A percentile compares a stretch with the other conserved stretches of the same genome.
Conservation (phyloP, 2,888 invertebrate genomes). For the Metalampra italica region DNA sequence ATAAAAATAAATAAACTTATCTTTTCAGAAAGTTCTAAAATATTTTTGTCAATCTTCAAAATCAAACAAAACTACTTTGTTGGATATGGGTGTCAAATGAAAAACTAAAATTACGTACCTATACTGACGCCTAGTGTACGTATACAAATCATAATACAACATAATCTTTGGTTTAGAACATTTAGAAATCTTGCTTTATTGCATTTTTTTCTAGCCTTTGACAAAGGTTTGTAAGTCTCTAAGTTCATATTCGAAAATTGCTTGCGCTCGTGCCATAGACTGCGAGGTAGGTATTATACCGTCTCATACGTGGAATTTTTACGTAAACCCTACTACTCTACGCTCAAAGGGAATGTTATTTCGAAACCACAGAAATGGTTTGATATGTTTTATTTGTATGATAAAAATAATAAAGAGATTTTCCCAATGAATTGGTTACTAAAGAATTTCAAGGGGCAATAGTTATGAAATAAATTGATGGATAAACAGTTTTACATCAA, state of each 20-base stretch:
- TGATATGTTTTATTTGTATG: constrained; percentile 34
- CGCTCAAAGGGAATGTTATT: constrained; percentile 59
- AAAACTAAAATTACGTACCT: no score
- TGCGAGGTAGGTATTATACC: constrained; percentile 29
- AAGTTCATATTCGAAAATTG: background rate
- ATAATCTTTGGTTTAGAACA: no score
- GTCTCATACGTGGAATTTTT: constrained; percentile 72
- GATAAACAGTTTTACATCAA: constrained; percentile 3
- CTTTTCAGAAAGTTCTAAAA: no score
- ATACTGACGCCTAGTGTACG: no score
- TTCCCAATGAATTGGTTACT: constrained; percentile 11
- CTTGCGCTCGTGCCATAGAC: constrained; percentile 20
- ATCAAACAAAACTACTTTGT: no score
- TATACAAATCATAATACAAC: no score
- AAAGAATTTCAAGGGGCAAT: constrained; percentile 14
- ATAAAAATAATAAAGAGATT: constrained; percentile 34
- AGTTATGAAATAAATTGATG: constrained; percentile 4
- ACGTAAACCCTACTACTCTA: constrained; percentile 58
- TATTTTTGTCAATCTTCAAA: no score
- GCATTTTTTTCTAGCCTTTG: no score
- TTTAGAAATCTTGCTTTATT: no score
- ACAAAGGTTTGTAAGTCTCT: no score
- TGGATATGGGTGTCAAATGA: no score
- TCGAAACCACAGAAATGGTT: constrained; percentile 52
- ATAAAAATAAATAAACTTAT: no score